These are phyloP conservation scores for Drosophila pegasa DNA, from an alignment of 2,888 invertebrate species.

Conservation along the genomic window DNA sequence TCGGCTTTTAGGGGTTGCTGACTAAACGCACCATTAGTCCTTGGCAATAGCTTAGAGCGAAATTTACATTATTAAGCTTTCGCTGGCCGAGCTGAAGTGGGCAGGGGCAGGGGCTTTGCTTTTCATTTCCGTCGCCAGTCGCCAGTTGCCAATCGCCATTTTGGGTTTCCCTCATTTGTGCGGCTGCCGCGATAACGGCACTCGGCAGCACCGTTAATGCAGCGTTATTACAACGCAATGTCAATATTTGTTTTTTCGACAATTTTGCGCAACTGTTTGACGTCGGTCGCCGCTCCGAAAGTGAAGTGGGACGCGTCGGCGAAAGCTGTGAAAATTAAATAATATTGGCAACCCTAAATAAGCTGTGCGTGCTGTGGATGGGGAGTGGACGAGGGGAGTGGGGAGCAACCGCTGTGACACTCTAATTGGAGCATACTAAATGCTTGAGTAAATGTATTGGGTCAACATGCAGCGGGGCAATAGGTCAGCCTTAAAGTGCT, in stretches of 20 bases:
- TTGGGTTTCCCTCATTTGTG: conserved; percentile 55
- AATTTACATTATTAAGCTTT: conserved; percentile 82
- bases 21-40: conserved; percentile 81
- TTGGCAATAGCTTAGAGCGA: conserved; percentile 80
- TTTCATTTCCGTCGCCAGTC: conserved; percentile 63
- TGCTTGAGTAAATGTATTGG: conserved; percentile 34
- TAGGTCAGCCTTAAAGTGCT: conserved; percentile 39
- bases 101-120: conserved; percentile 35
- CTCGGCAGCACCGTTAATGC: conserved; percentile 65
- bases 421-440: conserved; percentile 61
- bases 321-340: conserved; percentile 66
- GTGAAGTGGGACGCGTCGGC: not conserved
- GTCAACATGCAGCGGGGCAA: conserved; percentile 11
- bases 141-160: conserved; percentile 51
- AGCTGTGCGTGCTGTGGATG: conserved; percentile 39
- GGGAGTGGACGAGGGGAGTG: no score
- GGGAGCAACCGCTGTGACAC: conserved; percentile 27
- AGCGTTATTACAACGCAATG: conserved; percentile 80
- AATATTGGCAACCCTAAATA: conserved; percentile 73
- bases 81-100: conserved; percentile 29
- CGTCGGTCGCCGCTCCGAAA: conserved; percentile 32
- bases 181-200: conserved; percentile 37
- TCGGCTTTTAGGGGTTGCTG: conserved; percentile 58
- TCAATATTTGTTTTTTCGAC: conserved; percentile 73
- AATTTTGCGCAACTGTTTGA: conserved; percentile 75